These are phyloP conservation scores for Danio aesculapii DNA, from an alignment of 2,797 vertebrate species.

Conservation along the genomic window DNA sequence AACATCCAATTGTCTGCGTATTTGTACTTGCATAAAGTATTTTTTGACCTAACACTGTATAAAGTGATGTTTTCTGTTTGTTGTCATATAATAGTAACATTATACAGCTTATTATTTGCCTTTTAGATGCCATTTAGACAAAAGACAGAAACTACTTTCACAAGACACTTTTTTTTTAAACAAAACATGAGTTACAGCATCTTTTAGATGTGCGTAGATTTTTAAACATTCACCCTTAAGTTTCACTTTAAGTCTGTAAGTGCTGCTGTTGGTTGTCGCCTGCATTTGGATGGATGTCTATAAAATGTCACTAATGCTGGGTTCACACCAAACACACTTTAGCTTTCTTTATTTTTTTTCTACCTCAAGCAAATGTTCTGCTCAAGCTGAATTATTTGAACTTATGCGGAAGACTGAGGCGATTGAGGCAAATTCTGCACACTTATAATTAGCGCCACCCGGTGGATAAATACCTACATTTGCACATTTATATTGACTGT, in stretches of 20 bases:
- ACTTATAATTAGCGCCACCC: too few relatives aligned
- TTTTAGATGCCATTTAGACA: background rate
- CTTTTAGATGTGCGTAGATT: constrained; percentile 17
- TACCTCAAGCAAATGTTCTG: too few relatives aligned
- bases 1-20: background rate
- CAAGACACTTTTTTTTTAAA: background rate
- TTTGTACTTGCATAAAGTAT: background rate
- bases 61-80: constrained; percentile 17
- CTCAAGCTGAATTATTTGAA: too few relatives aligned
- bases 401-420: too few relatives aligned
- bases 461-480: too few relatives aligned
- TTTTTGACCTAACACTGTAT: constrained; percentile 11
- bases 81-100: constrained; percentile 21
- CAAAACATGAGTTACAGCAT: constrained; percentile 1
- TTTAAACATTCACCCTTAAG: constrained; percentile 22
- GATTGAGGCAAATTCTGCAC: too few relatives aligned
- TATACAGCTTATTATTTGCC: constrained; percentile 17
- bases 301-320: background rate
- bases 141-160: constrained; percentile 3
- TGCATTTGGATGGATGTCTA: constrained; percentile 14
- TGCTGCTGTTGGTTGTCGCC: constrained; percentile 45
- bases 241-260: constrained; percentile 20
- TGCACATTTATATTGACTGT: too few relatives aligned
- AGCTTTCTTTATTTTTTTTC: too few relatives aligned
- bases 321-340: too few relatives aligned